Evolutionary conservation across 2,888 invertebrate species (phyloP).

Genomic region (Ethmia dodecea): DNA sequence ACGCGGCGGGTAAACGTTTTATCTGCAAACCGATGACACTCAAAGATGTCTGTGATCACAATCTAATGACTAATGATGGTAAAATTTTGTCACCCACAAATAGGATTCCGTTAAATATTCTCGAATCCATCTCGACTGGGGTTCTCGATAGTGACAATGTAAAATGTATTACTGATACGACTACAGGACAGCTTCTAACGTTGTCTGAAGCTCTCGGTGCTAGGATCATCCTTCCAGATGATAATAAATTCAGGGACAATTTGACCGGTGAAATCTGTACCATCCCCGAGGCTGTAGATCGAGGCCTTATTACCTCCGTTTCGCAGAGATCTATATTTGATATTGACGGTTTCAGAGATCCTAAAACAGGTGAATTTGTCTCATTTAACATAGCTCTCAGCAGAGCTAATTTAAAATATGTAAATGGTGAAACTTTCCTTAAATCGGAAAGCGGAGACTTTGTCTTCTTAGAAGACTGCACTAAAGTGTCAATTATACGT

Average conservation of each 20-base stretch:
- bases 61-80: slow-evolving; percentile 86
- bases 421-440: slow-evolving; percentile 83
- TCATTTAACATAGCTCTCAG: slow-evolving; percentile 89
- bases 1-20: slow-evolving; percentile 88
- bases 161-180: slow-evolving; percentile 90
- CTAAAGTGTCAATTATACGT: slow-evolving; percentile 86
- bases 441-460: slow-evolving; percentile 86
- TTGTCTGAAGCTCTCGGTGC: slow-evolving; percentile 90
- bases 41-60: slow-evolving; percentile 90
- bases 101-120: slow-evolving; percentile 84
- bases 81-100: slow-evolving; percentile 90
- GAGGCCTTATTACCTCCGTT: slow-evolving; percentile 92
- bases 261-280: slow-evolving; percentile 84
- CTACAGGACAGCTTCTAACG: slow-evolving; percentile 87
- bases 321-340: slow-evolving; percentile 93
- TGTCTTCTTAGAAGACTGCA: slow-evolving; percentile 88
- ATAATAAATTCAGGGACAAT: slow-evolving; percentile 86
- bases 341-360: slow-evolving; percentile 93
- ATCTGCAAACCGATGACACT: slow-evolving; percentile 95
- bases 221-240: slow-evolving; percentile 85
- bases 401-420: slow-evolving; percentile 86
- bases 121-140: slow-evolving; percentile 92
- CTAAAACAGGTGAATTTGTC: slow-evolving; percentile 87
- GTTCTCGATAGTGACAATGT: slow-evolving; percentile 90
- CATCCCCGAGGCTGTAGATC: slow-evolving; percentile 92